Base-by-base conservation (phyloP, 2,888 invertebrate genomes). In the Phortica okadai region DNA sequence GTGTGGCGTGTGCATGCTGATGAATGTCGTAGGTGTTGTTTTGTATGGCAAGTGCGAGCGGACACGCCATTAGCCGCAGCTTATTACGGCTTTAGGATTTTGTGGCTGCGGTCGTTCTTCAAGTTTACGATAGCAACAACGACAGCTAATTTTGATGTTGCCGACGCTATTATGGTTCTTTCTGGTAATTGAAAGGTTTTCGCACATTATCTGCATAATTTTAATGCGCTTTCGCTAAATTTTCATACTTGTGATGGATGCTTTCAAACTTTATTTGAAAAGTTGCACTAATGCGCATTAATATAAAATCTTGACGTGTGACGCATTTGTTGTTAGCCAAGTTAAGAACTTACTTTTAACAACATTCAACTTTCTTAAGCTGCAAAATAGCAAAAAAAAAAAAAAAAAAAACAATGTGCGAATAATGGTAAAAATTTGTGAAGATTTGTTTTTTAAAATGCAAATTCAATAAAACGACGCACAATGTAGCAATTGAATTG, bases 101-200 rank as follows among this genome's bases (percentile, higher is more conserved):
- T 69, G 14, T 11, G 45, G 21, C 50, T 44, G 11, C 42, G 69
- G 10, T 45, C 42, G 45, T 21, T 45, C 69, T 45, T 16, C 16
- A 69, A 21, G 25, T 69, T 69, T 45, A 45, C 45, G 69, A 69
- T 44, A 21, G 10, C 25, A n/a, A 21, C 21, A 21, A 21, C 21
- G 21, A 21, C 21, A 21, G 21, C 21, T 21, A 21, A 21, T 21
- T 21, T 21, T 21, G 21, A 21, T 21, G 21, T 21, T 21, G 21
- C 21, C 21, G 21, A 21, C 21, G 21, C 21, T 21, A 21, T 21
- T 21, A 21, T 21, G 21, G 21, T 21, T 21, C 21, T 21, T 21
- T 21, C 21, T 10, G n/a, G 44, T 45, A 44, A 45, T 69, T 69
- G 69, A 69, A 69, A 45, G 69, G 69, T 45, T 69, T 69, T 44